Percentiles rank a stretch among this genome's conserved stretches.
These are phyloP conservation scores for Psephotus haematonotus DNA, from an alignment of 2,113 vertebrate species.

Conservation along the genomic window DNA sequence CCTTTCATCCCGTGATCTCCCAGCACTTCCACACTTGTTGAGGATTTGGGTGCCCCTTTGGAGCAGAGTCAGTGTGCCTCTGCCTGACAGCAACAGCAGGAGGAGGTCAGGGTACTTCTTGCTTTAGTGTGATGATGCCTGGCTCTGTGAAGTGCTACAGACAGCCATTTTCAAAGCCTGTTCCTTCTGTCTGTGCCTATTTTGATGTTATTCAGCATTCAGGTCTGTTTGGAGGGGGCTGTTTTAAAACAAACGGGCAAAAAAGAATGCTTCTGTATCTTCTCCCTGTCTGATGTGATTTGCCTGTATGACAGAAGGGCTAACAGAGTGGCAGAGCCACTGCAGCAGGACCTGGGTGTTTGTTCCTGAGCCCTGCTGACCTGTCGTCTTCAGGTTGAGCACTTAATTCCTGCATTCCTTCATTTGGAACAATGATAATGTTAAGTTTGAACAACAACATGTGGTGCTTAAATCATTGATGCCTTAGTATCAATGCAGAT, in stretches of 20 bases:
- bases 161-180: not conserved
- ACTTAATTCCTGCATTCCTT: not conserved
- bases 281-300: not conserved
- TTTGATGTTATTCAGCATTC: not conserved
- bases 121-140: rapidly evolving
- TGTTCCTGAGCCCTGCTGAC: not conserved
- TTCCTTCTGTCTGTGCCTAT: not conserved
- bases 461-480: not conserved
- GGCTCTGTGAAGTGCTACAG: not conserved
- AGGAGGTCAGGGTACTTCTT: not conserved
- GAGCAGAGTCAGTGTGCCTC: not conserved
- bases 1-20: not conserved
- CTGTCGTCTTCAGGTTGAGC: not conserved
- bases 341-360: not conserved
- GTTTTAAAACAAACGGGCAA: not conserved
- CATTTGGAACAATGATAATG: not conserved
- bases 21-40: not conserved
- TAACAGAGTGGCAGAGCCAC: not conserved
- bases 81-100: not conserved
- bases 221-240: not conserved
- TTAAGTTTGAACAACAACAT: not conserved
- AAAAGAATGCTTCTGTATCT: not conserved
- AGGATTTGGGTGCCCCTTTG: not conserved
- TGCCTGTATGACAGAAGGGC: not conserved
- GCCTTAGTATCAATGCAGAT: not conserved